Conservation (phyloP, 2,888 invertebrate species). For the Poecilobothrus nobilitatus region DNA sequence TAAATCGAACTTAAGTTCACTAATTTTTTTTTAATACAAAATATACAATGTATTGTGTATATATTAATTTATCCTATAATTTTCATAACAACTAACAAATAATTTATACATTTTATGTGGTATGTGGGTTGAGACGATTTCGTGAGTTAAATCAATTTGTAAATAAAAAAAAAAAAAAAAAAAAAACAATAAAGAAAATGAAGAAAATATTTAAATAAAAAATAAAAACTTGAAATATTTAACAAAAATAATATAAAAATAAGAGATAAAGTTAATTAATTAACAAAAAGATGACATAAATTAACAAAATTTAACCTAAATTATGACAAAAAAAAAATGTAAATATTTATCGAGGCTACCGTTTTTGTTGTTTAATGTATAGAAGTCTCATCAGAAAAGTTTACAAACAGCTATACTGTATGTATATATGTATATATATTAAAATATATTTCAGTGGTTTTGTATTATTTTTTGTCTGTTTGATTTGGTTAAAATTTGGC, state of each 20-base stretch:
- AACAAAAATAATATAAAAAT: background rate
- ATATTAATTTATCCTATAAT: too few species aligned
- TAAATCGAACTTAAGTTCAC: too few species aligned
- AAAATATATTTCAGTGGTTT: too few species aligned
- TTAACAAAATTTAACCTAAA: background rate
- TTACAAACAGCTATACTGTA: too few species aligned
- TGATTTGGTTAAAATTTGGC: background rate
- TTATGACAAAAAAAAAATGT: background rate
- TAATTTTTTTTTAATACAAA: too few species aligned
- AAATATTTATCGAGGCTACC: background rate
- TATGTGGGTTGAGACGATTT: background rate
- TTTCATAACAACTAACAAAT: too few species aligned
- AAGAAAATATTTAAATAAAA: background rate
- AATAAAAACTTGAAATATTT: background rate
- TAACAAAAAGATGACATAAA: constrained; percentile 1
- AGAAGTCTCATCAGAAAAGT: too few species aligned
- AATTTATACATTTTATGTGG: too few species aligned
- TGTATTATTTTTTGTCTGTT: background rate
- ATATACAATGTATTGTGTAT: too few species aligned
- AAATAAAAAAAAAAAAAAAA: too few species aligned
- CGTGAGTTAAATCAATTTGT: background rate
- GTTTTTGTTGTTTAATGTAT: background rate
- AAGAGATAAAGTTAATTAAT: background rate
- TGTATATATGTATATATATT: too few species aligned
- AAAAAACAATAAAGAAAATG: too few species aligned